A percentile compares a stretch with the other conserved stretches of the same genome.
These are phyloP conservation scores for Podarcis cretensis DNA, from an alignment of 2,113 vertebrate species.

Conservation along the genomic window DNA sequence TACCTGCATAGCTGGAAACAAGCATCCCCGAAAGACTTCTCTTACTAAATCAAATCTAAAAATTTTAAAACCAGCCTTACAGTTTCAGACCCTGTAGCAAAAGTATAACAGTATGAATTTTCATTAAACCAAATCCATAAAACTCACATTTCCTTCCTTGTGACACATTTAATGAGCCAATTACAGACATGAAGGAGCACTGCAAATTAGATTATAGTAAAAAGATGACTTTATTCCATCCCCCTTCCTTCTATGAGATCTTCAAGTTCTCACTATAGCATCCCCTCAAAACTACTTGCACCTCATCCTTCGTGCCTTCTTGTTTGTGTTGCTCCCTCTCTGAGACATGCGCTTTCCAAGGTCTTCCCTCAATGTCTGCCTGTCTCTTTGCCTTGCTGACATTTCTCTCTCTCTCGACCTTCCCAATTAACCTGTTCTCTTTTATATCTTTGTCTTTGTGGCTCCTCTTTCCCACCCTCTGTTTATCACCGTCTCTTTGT, in stretches of 20 bases:
- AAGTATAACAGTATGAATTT: slow-evolving; percentile 6
- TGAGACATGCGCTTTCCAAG: neutral
- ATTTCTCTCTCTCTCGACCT: neutral
- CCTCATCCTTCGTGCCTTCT: neutral
- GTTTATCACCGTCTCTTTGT: neutral
- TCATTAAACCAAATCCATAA: neutral
- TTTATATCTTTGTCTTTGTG: neutral
- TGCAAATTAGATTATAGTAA: slow-evolving; percentile 20
- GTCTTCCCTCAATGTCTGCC: slow-evolving; percentile 4
- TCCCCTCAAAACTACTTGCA: slow-evolving; percentile 18
- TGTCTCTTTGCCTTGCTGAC: neutral
- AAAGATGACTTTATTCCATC: neutral
- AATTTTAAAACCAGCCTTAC: slow-evolving; percentile 9
- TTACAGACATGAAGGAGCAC: slow-evolving; percentile 36
- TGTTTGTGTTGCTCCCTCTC: neutral
- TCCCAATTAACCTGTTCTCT: neutral
- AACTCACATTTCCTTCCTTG: neutral
- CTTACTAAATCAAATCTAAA: slow-evolving; percentile 9
- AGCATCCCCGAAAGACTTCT: neutral
- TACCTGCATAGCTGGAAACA: neutral
- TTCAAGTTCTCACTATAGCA: neutral
- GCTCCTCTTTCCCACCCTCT: neutral
- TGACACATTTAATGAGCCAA: slow-evolving; percentile 31
- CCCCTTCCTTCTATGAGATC: neutral
- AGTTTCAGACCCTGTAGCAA: neutral